Percentiles rank a stretch among this genome's conserved stretches.
Evolutionary conservation across 2,888 invertebrate species (phyloP).

Genomic region (Stratiomys singularior): DNA sequence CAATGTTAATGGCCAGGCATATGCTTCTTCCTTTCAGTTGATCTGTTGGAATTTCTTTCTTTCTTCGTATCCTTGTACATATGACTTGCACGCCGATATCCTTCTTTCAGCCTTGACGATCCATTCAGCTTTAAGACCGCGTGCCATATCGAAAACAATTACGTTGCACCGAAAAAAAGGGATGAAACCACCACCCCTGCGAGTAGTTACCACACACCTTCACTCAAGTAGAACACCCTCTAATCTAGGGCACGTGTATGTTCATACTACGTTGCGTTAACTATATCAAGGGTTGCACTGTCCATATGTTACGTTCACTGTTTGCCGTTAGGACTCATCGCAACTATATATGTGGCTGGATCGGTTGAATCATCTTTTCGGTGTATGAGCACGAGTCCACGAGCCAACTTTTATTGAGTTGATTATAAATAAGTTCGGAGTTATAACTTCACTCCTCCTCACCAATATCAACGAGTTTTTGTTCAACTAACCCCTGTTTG

Average conservation of each 20-base stretch:
- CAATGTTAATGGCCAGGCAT: too few relatives aligned
- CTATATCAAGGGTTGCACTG: not conserved
- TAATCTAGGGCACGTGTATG: conserved; percentile 32
- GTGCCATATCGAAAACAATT: conserved; percentile 23
- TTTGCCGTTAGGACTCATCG: conserved; percentile 14
- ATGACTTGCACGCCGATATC: too few relatives aligned
- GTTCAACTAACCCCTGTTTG: not conserved
- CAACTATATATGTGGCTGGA: not conserved
- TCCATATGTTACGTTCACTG: conserved; percentile 24
- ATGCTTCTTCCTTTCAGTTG: not conserved
- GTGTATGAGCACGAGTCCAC: conserved; percentile 34
- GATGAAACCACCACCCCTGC: not conserved
- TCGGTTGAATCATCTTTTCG: conserved; percentile 43
- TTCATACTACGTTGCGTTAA: not conserved
- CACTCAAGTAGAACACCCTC: conserved; percentile 40
- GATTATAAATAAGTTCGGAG: not conserved
- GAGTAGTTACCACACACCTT: not conserved
- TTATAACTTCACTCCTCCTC: not conserved
- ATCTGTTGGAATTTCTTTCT: too few relatives aligned
- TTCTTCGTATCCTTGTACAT: too few relatives aligned
- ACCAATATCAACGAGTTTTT: not conserved
- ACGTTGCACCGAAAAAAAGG: conserved; percentile 5
- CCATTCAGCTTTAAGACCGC: not conserved
- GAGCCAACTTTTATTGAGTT: not conserved
- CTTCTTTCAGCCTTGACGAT: too few relatives aligned